Base-by-base conservation (phyloP, 2,888 invertebrate species). In the Drosophila macrothrix region DNA sequence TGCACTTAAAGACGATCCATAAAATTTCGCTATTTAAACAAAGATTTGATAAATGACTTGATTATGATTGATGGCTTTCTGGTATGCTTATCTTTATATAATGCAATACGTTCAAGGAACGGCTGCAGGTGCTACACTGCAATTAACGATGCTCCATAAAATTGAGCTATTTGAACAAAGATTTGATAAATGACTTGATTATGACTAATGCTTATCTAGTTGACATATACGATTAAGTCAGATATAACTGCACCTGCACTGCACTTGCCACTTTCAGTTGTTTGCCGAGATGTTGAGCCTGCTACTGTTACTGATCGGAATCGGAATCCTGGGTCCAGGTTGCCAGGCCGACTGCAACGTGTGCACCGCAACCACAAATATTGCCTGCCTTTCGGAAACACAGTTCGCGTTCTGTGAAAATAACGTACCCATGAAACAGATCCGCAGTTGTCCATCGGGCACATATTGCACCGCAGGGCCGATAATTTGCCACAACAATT, bases 371-470 rank as follows among this genome's bases (percentile, higher is more conserved):
- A 9, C 4, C 2, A 31, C 73, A 0, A 35, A 41, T 35, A 58
- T 49, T 1, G 67, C 88, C 53, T 84, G 88, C 16, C 66, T 80
- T 6, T 83, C 83, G 37, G 3, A 28, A 1, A 69, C 73, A 1
- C 58, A 85, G 54, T 84, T 83, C 25, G 43, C 58, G 55, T 67
- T 84, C 63, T 84, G 84, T 39, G 25, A 33, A 2, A 37, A 67
- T 12, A 55, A 49, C 6, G 0, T 49, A 16, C 70, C 80, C 3
- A 7, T 52, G n/a, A 58, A 64, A 9, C 58, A 64, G 1, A 9
- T 70, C 4, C 78, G 65, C 50, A 35, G 14, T 22, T 90, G 90
- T 52, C 83, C 82, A 52, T 14, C 4, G 9, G 79, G 72, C 0
- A 16, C 31, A 1, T 73, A 22, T 25, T 90, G 90, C 49, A 69